Evolutionary conservation across 2,888 invertebrate genomes (phyloP), one percentile per base, ranked within the genome.

Genomic region (Pachycephus smyrnensis): DNA sequence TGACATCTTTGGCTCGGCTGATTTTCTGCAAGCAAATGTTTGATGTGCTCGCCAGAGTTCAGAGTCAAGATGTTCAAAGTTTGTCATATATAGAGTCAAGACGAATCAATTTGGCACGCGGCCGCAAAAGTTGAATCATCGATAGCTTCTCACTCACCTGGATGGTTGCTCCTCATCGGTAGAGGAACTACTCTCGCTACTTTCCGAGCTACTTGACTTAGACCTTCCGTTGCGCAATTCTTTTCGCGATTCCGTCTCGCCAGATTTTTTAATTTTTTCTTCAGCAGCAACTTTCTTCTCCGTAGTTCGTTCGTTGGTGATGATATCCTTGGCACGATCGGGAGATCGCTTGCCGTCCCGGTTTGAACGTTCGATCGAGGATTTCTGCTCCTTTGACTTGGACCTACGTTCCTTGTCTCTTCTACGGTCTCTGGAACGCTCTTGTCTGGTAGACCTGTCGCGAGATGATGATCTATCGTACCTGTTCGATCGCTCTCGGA

Each of bases 351-450:
- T 73, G 85, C 85, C 75, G 4, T 89, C 88, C 79, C 40, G 40
- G 1, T 83, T 87, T 68, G 84, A 82, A 75, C 87, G 88, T 78
- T 90, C 89, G 82, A 86, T 79, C 79, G 90, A 87, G 68, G 88
- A 84, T 30, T 84, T 86, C 75, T 85, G 81, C 81, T 91, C 90
- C 84, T 91, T 91, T 1, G 92, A 92, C 77, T 90, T 89, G 76
- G 92, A 91, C 81, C 92, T 90, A 85, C 79, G 92, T 91, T 82
- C 92, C 75, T 79, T 84, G 37, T 85, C 82, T n/a, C 93, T 92
- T 32, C 15, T 40, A 15, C 90, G 90, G 36, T 92, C 92, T 75
- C 90, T 89, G 76, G 90, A 90, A 77, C 90, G 89, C 75, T 90
- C 90, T 69, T 89, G 88, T 75, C 89, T 87, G 84, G 83, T 87